Base-by-base conservation (phyloP, 2,888 invertebrate genomes). In the Drosophila leonis region DNA sequence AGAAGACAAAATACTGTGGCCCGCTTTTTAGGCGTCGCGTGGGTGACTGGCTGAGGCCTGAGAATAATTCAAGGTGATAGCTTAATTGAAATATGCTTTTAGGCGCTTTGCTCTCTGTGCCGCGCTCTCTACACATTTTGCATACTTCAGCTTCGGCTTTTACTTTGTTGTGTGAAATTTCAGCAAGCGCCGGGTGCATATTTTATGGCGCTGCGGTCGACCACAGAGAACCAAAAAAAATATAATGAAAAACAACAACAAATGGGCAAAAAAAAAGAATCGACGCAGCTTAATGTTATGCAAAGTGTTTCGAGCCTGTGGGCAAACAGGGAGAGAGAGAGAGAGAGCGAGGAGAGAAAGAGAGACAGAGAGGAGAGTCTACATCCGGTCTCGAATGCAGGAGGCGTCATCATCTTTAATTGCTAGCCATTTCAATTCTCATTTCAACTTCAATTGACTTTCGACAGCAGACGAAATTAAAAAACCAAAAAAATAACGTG, bases 1-100 rank as follows among this genome's bases (percentile, higher is more conserved):
- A 54, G 54, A 72, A 66, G 67, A 42, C 31, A 55, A 44, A 48
- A 46, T 52, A 60, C 60, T 69, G 65, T 75, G 77, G 68, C 77
- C 78, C 67, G 79, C 85, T 87, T 71, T 84, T 79, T 51, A 78
- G 84, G 78, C 69, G 49, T 61, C 66, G 33, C 62, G 51, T 46
- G 57, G 15, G 62, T 41, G 42, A 49, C 59, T 20, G 13, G 81
- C 80, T 78, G 51, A 37, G 52, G 52, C 88, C 81, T 84, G 90
- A 85, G 88, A 90, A 90, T 90, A 90, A 90, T 91, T 91, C 85
- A 91, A 91, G 92, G 88, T 91, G 91, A 92, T 90, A 85, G 90
- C 91, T 91, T 91, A 92, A 91, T 91, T 91, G 91, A 91, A 91
- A 92, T 90, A 91, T 91, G 89, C 88, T 91, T 91, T 91, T 90